phyloP scores from a whole-genome alignment of 2,888 invertebrate species.

The Blomia tropicalis region DNA sequence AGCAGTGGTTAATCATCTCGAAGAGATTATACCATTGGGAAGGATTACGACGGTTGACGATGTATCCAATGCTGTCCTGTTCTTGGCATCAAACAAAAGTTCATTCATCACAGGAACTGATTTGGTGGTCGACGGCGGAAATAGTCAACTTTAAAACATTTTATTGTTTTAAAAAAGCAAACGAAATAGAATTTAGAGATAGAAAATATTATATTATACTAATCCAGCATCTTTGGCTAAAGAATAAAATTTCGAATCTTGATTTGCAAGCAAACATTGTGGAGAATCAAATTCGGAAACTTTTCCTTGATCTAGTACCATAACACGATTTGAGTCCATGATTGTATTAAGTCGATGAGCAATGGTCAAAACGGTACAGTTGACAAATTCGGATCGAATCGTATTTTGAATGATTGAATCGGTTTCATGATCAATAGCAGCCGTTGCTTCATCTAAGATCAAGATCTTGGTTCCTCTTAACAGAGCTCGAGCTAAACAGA shows the following conservation, averaged over 20 bases:
- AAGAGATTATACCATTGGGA: constrained; percentile 7
- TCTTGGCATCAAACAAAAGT: constrained; percentile 3
- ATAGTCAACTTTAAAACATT: neutral
- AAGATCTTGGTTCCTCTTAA: constrained; percentile 31
- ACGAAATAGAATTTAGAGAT: too few species aligned
- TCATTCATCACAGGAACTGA: neutral
- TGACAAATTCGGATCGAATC: constrained; percentile 65
- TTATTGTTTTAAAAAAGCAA: too few species aligned
- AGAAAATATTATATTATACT: too few species aligned
- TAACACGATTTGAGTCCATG: constrained; percentile 44
- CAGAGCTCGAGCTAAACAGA: constrained; percentile 15
- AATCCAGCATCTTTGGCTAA: constrained; percentile 1
- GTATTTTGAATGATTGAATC: constrained; percentile 49
- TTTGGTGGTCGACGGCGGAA: constrained; percentile 6
- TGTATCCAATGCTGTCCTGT: constrained; percentile 10
- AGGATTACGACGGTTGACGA: constrained; percentile 7
- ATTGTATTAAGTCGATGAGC: constrained; percentile 26
- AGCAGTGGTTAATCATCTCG: neutral
- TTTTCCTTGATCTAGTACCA: constrained; percentile 41
- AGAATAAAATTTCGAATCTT: neutral
- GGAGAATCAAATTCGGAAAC: neutral
- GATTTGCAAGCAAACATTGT: neutral
- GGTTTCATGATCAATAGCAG: constrained; percentile 34
- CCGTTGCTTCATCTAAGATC: constrained; percentile 42
- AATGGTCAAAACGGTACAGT: constrained; percentile 50